These are phyloP conservation scores for Acanthopagrus latus DNA, from an alignment of 2,797 vertebrate genomes.

Conservation along the genomic window DNA sequence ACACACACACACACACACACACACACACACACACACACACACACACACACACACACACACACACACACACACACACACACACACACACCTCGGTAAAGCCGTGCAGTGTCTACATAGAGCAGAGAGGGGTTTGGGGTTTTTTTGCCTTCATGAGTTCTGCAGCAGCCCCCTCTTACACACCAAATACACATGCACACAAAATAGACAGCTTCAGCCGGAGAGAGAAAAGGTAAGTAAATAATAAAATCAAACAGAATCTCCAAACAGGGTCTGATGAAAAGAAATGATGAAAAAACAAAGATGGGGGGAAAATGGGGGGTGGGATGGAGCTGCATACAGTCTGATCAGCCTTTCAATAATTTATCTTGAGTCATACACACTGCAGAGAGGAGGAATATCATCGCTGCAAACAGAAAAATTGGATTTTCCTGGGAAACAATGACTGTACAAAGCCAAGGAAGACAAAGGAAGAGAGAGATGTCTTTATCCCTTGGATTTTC, in stretches of 20 bases:
- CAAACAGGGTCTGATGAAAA: conserved; percentile 46
- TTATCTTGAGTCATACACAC: conserved; percentile 25
- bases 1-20: conserved; percentile 31
- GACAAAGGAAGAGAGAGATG: conserved; percentile 18
- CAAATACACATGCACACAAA: conserved; percentile 29
- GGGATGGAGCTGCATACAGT: conserved; percentile 13
- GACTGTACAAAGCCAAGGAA: conserved; percentile 33
- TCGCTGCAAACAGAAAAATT: conserved; percentile 20
- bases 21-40: conserved; percentile 23
- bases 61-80: conserved; percentile 23
- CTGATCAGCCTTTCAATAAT: conserved; percentile 48
- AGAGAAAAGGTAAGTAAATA: conserved; percentile 39
- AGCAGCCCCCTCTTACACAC: conserved; percentile 24
- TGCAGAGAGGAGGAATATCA: conserved; percentile 37
- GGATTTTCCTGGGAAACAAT: conserved; percentile 50
- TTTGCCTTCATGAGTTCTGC: conserved; percentile 43
- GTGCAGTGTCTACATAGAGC: conserved; percentile 25
- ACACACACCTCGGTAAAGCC: conserved; percentile 19
- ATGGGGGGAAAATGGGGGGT: not conserved
- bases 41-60: conserved; percentile 31
- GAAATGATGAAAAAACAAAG: conserved; percentile 51
- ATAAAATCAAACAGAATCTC: conserved; percentile 59
- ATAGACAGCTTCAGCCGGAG: conserved; percentile 21
- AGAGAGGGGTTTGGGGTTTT: conserved; percentile 16
- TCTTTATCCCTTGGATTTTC: conserved; percentile 49